Base-by-base conservation (phyloP, 2,797 vertebrate genomes). In the Melanogrammus aeglefinus region DNA sequence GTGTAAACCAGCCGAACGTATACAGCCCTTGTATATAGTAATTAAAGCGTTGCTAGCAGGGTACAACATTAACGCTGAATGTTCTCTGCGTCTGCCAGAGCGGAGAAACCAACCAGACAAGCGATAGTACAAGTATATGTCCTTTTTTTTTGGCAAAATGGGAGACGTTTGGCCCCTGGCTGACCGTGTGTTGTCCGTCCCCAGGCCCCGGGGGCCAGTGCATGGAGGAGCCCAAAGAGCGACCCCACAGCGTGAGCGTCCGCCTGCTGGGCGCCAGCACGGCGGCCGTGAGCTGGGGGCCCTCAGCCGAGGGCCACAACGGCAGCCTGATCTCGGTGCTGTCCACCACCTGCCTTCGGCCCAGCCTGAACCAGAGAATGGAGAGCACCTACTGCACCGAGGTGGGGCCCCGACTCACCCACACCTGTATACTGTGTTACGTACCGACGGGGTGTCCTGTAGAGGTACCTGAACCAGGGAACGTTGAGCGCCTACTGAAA, bases 331-430 rank as follows among this genome's bases (percentile, higher is more conserved):
- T 98, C 88, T 97, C 97, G 0, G 95, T 99, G 77, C 85, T 96
- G 2, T 99, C 97, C 0, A 93, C 96, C 29, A 99, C 97, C 70
- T 99, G 97, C 84, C 94, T 94, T 78, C 95, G 95, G 12, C 96
- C 97, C 27, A 97, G 96, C 76, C 92, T 94, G 66, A 96, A 94
- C 77, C 97, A 97, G 91, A 94, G 97, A 84, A 96, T 98, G 86
- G 97, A 99, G 86, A 97, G 86, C 77, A 94, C 94, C 14, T 99
- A 95, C 89, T 99, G 97, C 90, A 93, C 89, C 0, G 93, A 98
- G 96, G 97, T 97, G 85, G 47, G 33, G 1, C 18, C 1, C 4
- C 1, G 33, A 4, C 5, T 16, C 39, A 41, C 13, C 2, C 44
- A 16, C 44, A 9, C 12, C 10, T 10, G 39, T 7, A 0, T 38